Conservation (phyloP, 2,888 invertebrate genomes). For the Onchidella celtica region DNA sequence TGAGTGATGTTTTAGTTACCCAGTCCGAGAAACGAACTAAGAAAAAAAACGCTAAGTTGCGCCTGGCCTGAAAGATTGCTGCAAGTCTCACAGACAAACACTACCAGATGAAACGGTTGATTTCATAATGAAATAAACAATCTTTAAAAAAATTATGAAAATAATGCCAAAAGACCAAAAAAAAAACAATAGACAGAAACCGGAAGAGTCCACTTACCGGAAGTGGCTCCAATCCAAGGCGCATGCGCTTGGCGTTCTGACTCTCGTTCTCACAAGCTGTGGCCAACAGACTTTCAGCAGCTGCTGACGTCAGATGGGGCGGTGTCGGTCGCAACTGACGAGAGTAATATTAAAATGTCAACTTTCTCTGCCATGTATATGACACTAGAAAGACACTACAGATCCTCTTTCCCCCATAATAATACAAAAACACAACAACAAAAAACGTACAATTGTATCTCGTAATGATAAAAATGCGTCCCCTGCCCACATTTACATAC, state of each 20-base stretch:
- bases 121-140: not conserved
- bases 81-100: not conserved
- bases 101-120: not conserved
- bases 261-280: constrained; percentile 98
- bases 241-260: constrained; percentile 97
- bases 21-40: too few relatives aligned
- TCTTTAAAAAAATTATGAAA: not conserved
- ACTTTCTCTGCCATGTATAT: too few relatives aligned
- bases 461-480: too few relatives aligned
- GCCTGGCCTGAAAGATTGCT: not conserved
- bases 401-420: too few relatives aligned
- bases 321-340: constrained; percentile 94
- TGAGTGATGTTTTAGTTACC: too few relatives aligned
- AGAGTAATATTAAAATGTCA: not conserved
- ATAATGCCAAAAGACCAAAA: not conserved
- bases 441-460: too few relatives aligned
- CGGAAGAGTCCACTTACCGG: too few relatives aligned
- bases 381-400: too few relatives aligned
- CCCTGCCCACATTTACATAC: too few relatives aligned
- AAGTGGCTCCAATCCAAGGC: constrained; percentile 93
- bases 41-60: too few relatives aligned
- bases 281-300: constrained; percentile 96
- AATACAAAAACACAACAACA: too few relatives aligned
- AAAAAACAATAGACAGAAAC: too few relatives aligned
- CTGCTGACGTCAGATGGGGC: constrained; percentile 96